Base-by-base conservation (phyloP, 2,888 invertebrate species). In the Scaptomyza cyrtandrae region DNA sequence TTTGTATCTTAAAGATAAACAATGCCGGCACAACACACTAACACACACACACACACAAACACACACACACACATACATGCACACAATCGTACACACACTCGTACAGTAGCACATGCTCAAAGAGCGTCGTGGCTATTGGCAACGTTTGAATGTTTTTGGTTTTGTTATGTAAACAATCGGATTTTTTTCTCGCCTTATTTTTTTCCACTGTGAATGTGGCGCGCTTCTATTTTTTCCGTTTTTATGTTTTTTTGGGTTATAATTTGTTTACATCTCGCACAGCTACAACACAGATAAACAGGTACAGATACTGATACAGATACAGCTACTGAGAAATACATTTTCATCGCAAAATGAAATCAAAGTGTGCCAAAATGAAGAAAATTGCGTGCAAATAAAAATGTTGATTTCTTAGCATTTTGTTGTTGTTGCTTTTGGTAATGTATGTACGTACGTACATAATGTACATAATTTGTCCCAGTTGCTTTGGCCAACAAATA, bases 131-230 rank as follows among this genome's bases (percentile, higher is more conserved):
- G 67, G 69, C 66, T 58, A 64, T 80, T 80, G 72, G 76, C 75
- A 72, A 72, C 79, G 69, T 46, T 61, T 49, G 63, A 71, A 66
- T 76, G 68, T 63, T 78, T 77, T 71, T 65, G 74, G 61, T 84
- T 88, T 88, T 86, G 86, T 86, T 86, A 86, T 86, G 89, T 86
- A 86, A 86, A 86, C 86, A 86, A 86, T 83, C 43, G 67, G 59
- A 67, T 69, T 73, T 59, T 69, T 63, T 70, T 49, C 24, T 27
- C n/a, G 3, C 10, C 10, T 24, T n/a, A n/a, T n/a, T 37, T 52
- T 52, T 52, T 24, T 35, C 41, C 16, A 24, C 24, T 45, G 55
- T 44, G 43, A 14, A 60, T 63, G 31, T 67, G 57, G 29, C 45
- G 45, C 44, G 67, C 49, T 62, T 53, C 43, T 50, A 29, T 37